Evolutionary conservation across 2,113 vertebrate genomes (phyloP).

Genomic region (Nothocercus nigrocapillus): DNA sequence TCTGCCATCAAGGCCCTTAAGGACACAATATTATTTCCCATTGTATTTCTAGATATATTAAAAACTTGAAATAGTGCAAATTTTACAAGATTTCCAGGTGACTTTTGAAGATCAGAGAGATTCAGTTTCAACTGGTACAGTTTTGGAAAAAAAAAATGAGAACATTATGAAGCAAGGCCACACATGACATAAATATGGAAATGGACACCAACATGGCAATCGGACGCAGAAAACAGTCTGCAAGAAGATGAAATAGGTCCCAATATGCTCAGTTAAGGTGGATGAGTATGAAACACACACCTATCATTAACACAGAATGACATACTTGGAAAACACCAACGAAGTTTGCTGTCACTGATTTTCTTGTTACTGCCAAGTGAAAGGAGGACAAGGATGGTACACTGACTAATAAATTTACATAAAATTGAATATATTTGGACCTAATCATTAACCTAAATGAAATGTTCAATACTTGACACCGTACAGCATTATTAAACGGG

Average conservation of each 20-base stretch:
- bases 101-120: neutral
- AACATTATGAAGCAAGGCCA: neutral
- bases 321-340: neutral
- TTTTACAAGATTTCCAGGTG: neutral
- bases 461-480: neutral
- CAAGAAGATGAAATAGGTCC: neutral
- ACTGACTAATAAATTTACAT: neutral
- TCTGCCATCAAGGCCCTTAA: neutral
- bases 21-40: neutral
- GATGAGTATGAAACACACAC: neutral
- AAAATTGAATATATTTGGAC: neutral
- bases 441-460: neutral
- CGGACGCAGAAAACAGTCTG: neutral
- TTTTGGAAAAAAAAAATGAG: neutral
- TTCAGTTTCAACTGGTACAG: neutral
- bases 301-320: neutral
- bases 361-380: neutral
- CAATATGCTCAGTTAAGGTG: neutral
- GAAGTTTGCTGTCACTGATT: neutral
- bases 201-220: neutral
- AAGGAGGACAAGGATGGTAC: neutral
- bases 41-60: neutral
- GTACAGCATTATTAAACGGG: neutral
- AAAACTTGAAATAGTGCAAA: neutral
- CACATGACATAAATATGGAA: neutral